Conservation (phyloP, 2,888 invertebrate species). For the Eupithecia vulgata region DNA sequence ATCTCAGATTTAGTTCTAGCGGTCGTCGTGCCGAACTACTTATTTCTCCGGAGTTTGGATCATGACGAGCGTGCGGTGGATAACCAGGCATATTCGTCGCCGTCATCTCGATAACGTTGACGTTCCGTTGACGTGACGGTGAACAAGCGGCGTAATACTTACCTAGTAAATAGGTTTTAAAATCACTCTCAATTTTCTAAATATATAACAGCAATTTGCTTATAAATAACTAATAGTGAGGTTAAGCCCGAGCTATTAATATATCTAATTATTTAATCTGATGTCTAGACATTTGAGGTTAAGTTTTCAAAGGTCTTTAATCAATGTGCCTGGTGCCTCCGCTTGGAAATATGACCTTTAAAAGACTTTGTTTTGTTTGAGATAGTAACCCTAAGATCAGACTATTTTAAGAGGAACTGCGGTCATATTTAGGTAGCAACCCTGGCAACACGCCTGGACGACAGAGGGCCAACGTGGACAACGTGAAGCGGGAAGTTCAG, state of each 20-base stretch:
- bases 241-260: background rate
- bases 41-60: no score
- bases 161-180: background rate
- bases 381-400: background rate
- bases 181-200: background rate
- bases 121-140: no score
- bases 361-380: background rate
- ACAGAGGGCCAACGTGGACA: no score
- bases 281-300: background rate
- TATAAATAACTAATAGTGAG: background rate
- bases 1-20: no score
- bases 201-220: background rate
- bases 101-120: no score
- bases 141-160: no score
- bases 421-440: no score
- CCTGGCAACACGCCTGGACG: no score
- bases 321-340: background rate
- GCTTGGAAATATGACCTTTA: background rate
- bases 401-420: background rate
- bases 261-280: background rate
- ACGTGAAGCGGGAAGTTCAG: no score
- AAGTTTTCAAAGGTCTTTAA: slow-evolving; percentile 4
- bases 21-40: no score
- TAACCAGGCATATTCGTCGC: no score
- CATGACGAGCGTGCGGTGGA: no score